These are phyloP conservation scores for Salvator merianae DNA, from an alignment of 2,113 vertebrate genomes.

Conservation along the genomic window DNA sequence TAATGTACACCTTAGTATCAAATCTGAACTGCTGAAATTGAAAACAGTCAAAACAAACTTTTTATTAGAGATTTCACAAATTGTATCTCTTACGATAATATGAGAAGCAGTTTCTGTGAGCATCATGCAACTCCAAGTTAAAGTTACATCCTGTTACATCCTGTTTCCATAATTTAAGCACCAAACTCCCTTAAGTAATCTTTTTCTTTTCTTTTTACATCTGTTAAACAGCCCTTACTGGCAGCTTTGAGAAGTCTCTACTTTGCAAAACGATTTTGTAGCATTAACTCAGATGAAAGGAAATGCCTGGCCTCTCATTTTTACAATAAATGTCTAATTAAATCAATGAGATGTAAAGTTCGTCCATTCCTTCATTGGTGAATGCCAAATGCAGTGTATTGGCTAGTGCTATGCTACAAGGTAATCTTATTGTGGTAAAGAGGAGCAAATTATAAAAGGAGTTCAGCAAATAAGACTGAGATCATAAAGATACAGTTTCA, in stretches of 20 bases:
- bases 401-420: neutral
- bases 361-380: neutral
- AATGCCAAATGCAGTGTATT: neutral
- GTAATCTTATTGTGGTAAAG: neutral
- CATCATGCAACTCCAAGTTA: neutral
- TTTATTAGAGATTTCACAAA: neutral
- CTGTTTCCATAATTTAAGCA: neutral
- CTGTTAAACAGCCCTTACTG: neutral
- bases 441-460: neutral
- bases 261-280: neutral
- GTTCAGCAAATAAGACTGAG: neutral
- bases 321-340: neutral
- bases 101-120: neutral
- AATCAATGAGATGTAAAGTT: neutral
- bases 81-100: neutral
- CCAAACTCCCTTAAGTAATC: neutral
- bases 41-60: neutral
- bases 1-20: neutral
- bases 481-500: neutral
- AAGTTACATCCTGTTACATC: neutral
- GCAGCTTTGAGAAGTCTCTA: neutral
- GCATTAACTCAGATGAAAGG: neutral
- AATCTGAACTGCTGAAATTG: neutral
- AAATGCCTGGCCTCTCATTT: neutral
- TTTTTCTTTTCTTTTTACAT: neutral